Base-by-base conservation (phyloP, 53 echinoderm and acorn worm species). In the Patiria pectinifera region DNA sequence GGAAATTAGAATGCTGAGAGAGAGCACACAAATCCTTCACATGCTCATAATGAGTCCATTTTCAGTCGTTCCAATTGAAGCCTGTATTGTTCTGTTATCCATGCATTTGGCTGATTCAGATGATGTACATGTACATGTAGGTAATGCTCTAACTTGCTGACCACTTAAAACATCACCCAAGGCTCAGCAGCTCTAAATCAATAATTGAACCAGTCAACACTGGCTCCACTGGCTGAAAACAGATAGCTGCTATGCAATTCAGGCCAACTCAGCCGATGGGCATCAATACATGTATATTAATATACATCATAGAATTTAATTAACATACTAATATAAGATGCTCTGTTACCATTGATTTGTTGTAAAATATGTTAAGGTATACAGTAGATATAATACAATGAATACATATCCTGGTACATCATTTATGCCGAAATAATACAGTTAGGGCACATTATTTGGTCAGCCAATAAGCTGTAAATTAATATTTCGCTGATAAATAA, bases 181-280 rank as follows among this genome's bases (percentile, higher is more conserved):
- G 85, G 85, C 85, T 60, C 13, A 46, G 63, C 25, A 45, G 85
- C 63, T 85, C 66, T 75, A 48, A 70, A 86, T 86, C 86, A 86
- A 86, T 86, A 72, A 76, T 86, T 86, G 86, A 72, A 72, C 86
- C 74, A 86, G 86, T 86, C 72, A 14, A 19, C 86, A 86, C 15
- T 79, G 80, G 86, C 85, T 79, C 85, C 66, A 26, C 45, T 85
- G 69, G 69, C 45, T 85, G 60, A 66, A 45, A 62, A 85, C 59
- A 66, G 63, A 69, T 35, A 69, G 85, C 83, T 83, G 11, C 7
- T 23, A 61, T 59, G 16, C 15, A 83, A 83, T 60, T 23, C 59
- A 46, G 14, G 19, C 26, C 46, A 18, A 16, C 2, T 44, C 35
- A 85, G 18, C 21, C 45, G 24, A 24, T 19, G 9, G 44, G 63